Evolutionary conservation across 2,113 vertebrate genomes (phyloP).

Genomic region (Oncorhynchus mykiss): DNA sequence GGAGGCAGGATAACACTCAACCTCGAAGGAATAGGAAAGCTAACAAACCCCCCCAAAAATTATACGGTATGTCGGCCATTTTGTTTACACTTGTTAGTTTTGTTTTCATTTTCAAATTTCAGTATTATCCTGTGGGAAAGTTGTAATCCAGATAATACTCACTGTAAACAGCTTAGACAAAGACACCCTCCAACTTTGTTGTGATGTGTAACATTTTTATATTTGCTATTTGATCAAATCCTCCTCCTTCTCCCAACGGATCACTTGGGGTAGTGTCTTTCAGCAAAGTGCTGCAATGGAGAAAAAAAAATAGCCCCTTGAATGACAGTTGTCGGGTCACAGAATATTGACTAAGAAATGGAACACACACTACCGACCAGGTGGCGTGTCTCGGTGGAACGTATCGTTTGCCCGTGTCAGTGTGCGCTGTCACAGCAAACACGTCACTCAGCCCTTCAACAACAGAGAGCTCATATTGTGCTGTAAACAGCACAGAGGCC

Average conservation of each 20-base stretch:
- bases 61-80: not conserved
- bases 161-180: no score
- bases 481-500: slow-evolving; percentile 19
- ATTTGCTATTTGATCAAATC: not conserved
- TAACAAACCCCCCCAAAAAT: not conserved
- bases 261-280: not conserved
- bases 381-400: slow-evolving; percentile 4
- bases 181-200: no score
- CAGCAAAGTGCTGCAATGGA: not conserved
- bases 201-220: not conserved
- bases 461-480: slow-evolving; percentile 27
- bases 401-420: slow-evolving; percentile 7
- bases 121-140: not conserved
- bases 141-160: not conserved
- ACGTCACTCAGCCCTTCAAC: not conserved
- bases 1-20: not conserved
- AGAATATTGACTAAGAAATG: slow-evolving; percentile 9
- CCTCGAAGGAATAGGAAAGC: not conserved
- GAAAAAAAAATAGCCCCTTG: not conserved
- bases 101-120: no score
- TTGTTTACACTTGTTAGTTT: not conserved
- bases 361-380: not conserved
- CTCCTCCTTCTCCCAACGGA: not conserved
- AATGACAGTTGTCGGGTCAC: not conserved
- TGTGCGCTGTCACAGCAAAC: slow-evolving; percentile 22